Conservation (phyloP, 1,140 invertebrate species). For the Drosophila mayri region DNA sequence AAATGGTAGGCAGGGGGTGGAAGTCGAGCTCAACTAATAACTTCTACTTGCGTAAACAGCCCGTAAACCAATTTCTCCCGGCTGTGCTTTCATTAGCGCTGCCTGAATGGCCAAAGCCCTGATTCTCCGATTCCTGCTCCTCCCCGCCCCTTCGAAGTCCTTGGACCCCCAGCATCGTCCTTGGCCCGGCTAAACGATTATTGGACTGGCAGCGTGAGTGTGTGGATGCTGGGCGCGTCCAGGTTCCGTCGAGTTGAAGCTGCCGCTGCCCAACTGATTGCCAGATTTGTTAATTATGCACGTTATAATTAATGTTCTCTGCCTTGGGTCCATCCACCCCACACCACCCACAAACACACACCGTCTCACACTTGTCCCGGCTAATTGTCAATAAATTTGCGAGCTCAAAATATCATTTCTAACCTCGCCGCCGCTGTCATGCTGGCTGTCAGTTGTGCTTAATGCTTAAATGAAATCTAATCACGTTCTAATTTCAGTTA, state of each 20-base stretch:
- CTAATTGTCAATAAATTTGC: constrained; percentile 78
- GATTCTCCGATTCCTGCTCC: constrained; percentile 7
- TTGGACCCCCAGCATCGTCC: constrained; percentile 7
- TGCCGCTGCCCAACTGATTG: constrained; percentile 47
- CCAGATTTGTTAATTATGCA: constrained; percentile 80
- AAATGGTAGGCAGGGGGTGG: constrained; percentile 1
- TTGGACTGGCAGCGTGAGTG: constrained; percentile 21
- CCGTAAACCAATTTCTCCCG: constrained; percentile 55
- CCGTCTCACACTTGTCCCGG: constrained; percentile 17
- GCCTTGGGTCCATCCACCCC: neutral
- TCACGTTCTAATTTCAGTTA: constrained; percentile 80
- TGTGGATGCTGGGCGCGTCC: constrained; percentile 21
- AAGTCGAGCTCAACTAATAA: constrained; percentile 61
- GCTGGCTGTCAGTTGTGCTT: constrained; percentile 75
- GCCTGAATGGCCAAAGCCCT: constrained; percentile 52
- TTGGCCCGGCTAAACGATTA: constrained; percentile 53
- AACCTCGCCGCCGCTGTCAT: constrained; percentile 50
- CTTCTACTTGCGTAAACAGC: constrained; percentile 75
- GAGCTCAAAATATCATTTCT: constrained; percentile 71
- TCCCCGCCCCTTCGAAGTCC: neutral
- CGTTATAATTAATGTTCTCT: constrained; percentile 72
- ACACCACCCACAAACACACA: too few relatives aligned
- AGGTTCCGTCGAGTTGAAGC: constrained; percentile 40
- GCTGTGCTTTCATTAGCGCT: constrained; percentile 74
- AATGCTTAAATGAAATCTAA: constrained; percentile 82